Evolutionary conservation across 2,888 invertebrate genomes (phyloP), one percentile per base, ranked within the genome.

Genomic region (Coenonympha arcania): DNA sequence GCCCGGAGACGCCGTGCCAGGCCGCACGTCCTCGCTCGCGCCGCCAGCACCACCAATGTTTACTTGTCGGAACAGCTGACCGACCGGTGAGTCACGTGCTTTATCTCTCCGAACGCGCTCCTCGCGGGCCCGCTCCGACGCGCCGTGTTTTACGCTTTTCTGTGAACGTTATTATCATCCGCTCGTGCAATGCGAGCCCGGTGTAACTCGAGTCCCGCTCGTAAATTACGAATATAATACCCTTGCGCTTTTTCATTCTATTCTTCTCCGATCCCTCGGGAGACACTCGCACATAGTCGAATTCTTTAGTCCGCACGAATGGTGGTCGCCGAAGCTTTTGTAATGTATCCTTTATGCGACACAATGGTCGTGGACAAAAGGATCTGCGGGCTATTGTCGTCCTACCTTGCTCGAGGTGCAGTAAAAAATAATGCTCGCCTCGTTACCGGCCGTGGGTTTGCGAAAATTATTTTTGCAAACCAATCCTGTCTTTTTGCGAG

Each of bases 41-140:
- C 71, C 74, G 73, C 76, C 65, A 60, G 58, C 76, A 71, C 76
- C 76, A 71, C 73, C 82, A 81, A 79, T 83, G 84, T 83, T 85
- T 85, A 85, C 84, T 75, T 75, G 71, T 44, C 44, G 44, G 79
- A 81, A 83, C 86, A 86, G 86, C 86, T 86, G 86, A 83, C 80
- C 73, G 77, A 70, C 77, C 83, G 84, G 85, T 84, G 81, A 85
- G 85, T 84, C 85, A 84, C 85, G 84, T 84, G 84, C 66, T 70
- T 65, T 63, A 61, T 66, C 57, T 43, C 56, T 41, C 56, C 52
- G 50, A 48, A 53, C 44, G 65, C 64, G 64, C 64, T 30, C 63
- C 60, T 61, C 63, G 34, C 59, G 57, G 57, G 53, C 54, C 50
- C 57, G 53, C 62, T 22, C 3, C 28, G 28, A 62, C 66, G 52